phyloP scores from a whole-genome alignment of 1,140 invertebrate genomes.

The Cyclina sinensis region DNA sequence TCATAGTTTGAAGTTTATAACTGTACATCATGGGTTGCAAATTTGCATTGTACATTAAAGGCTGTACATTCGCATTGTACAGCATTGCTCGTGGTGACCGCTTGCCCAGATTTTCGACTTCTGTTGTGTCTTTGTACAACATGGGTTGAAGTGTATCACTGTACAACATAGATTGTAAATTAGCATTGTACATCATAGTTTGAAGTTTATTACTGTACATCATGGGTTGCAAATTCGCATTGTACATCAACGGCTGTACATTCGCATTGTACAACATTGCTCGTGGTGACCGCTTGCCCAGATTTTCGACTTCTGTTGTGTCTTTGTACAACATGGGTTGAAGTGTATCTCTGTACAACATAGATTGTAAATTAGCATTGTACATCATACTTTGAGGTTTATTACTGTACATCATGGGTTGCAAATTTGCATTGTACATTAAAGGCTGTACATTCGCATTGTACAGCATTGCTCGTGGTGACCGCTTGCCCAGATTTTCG shows the following conservation, averaged over 20 bases:
- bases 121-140: not conserved
- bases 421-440: not conserved
- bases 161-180: too few species aligned
- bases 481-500: not conserved
- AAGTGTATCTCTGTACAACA: not conserved
- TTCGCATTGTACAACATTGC: constrained; percentile 2
- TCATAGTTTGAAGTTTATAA: not conserved
- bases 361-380: not conserved
- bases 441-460: not conserved
- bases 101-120: too few species aligned
- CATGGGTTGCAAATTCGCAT: not conserved
- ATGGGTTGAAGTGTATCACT: not conserved
- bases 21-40: too few species aligned
- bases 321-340: constrained; percentile 14
- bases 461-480: constrained; percentile 9
- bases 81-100: not conserved
- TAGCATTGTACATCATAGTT: not conserved
- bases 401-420: not conserved
- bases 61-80: constrained; percentile 8
- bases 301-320: not conserved
- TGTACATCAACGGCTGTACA: too few species aligned
- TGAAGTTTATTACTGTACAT: constrained; percentile 10
- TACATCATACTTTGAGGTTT: constrained; percentile 16
- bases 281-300: not conserved
- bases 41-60: too few species aligned